A percentile compares a stretch with the other conserved stretches of the same genome.
These are phyloP conservation scores for Pteronura brasiliensis DNA, from an alignment of 2,113 vertebrate species.

Conservation along the genomic window DNA sequence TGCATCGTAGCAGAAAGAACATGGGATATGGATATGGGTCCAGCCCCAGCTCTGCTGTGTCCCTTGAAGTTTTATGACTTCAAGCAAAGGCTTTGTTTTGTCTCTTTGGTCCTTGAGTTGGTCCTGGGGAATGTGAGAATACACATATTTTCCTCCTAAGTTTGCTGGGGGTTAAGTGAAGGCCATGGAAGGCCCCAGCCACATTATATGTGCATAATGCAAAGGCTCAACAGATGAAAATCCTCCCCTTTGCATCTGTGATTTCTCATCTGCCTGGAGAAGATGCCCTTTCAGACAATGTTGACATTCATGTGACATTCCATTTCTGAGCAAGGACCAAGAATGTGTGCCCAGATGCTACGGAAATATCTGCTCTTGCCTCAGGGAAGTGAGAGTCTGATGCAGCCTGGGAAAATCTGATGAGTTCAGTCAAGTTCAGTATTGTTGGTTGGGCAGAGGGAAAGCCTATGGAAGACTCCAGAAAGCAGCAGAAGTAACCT, in stretches of 20 bases:
- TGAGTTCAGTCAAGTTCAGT: not conserved
- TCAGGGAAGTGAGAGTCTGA: not conserved
- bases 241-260: not conserved
- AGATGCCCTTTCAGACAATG: not conserved
- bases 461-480: not conserved
- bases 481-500: not conserved
- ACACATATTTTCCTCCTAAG: not conserved
- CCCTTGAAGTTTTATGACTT: not conserved
- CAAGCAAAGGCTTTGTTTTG: not conserved
- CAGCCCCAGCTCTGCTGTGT: not conserved
- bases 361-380: not conserved
- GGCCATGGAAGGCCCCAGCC: not conserved
- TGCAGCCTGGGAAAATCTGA: not conserved
- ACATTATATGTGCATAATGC: not conserved
- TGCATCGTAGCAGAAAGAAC: not conserved
- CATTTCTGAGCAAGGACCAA: not conserved
- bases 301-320: not conserved
- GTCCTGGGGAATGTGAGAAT: not conserved
- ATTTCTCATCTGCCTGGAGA: not conserved
- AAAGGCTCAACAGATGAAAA: not conserved
- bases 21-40: fast-evolving
- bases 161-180: not conserved
- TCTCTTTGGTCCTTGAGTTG: not conserved
- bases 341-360: not conserved
- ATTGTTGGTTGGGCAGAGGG: not conserved